phyloP scores from a whole-genome alignment of 2,113 vertebrate genomes.

The Apodemus sylvaticus region DNA sequence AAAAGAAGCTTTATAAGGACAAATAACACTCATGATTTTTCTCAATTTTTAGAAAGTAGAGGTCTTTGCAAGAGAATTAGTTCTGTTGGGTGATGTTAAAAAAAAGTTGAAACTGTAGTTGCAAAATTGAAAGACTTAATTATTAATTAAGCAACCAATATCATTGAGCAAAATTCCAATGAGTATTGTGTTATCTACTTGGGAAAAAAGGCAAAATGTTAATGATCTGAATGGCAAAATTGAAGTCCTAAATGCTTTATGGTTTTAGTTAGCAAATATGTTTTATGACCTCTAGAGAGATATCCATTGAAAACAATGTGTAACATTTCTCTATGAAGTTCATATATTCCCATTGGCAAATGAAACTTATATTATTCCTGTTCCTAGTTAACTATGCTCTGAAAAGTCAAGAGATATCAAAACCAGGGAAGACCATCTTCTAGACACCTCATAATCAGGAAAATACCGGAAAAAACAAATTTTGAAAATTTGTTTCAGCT shows the following conservation, averaged over 20 bases:
- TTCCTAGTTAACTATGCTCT: background rate
- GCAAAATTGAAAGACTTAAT: slow-evolving; percentile 2
- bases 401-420: background rate
- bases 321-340: background rate
- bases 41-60: background rate
- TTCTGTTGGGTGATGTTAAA: background rate
- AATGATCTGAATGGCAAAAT: background rate
- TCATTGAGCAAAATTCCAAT: slow-evolving; percentile 1
- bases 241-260: slow-evolving; percentile 3
- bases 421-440: background rate
- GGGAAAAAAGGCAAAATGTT: background rate
- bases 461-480: no score
- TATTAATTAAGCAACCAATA: background rate
- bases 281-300: background rate
- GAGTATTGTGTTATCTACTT: background rate
- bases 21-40: background rate
- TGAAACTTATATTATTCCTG: background rate
- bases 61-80: background rate
- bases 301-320: background rate
- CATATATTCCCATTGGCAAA: background rate
- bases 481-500: slow-evolving; percentile 43
- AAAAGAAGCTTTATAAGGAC: background rate
- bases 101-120: background rate
- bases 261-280: background rate
- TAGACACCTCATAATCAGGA: background rate